Percentiles rank a stretch among this genome's conserved stretches.
These are phyloP conservation scores for Hypocryptadius cinnamomeus DNA, from an alignment of 2,113 vertebrate genomes.

Conservation along the genomic window DNA sequence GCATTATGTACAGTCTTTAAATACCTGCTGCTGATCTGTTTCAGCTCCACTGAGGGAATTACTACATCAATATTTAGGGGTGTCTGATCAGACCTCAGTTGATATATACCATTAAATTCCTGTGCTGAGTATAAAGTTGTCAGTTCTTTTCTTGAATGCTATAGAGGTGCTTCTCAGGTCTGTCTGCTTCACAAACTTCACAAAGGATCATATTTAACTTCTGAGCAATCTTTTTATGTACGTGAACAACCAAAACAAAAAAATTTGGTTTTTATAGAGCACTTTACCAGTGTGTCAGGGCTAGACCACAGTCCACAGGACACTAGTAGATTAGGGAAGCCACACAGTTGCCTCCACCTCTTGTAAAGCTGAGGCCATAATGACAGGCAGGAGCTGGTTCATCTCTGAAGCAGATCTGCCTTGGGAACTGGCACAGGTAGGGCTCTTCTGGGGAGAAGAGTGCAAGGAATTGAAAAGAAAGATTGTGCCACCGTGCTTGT, in stretches of 20 bases:
- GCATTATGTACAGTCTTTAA: neutral
- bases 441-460: neutral
- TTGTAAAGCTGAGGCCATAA: neutral
- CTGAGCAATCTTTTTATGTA: neutral
- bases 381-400: neutral
- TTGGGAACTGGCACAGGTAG: neutral
- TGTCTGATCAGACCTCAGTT: neutral
- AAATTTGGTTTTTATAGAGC: neutral
- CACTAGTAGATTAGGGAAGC: neutral
- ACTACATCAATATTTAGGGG: neutral
- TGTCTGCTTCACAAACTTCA: neutral
- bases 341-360: neutral
- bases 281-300: neutral
- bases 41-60: neutral
- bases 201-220: neutral
- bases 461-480: neutral
- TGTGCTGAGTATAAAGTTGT: neutral
- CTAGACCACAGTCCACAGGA: neutral
- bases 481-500: neutral
- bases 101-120: neutral
- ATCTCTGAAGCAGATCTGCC: neutral
- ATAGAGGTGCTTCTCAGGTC: neutral
- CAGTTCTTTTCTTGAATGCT: neutral
- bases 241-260: neutral
- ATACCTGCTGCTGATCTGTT: neutral